A percentile compares a stretch with the other conserved stretches of the same genome.
phyloP scores from a whole-genome alignment of 2,888 invertebrate species.

The Caenorhabditis sp. region DNA sequence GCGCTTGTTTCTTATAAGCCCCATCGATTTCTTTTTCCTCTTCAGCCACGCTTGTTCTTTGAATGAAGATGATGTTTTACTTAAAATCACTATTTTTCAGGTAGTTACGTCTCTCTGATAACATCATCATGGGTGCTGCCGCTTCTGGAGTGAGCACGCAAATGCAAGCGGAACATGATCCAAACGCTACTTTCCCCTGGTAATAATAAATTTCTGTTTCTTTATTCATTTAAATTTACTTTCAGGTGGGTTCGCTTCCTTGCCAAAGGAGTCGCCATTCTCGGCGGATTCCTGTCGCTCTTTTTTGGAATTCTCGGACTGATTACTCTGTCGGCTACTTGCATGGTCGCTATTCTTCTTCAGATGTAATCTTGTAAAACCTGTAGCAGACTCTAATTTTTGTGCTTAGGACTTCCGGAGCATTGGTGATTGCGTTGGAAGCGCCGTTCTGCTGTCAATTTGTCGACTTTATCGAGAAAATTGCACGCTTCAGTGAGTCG shows the following conservation, averaged over 20 bases:
- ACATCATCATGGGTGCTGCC: constrained; percentile 70
- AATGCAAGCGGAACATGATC: constrained; percentile 78
- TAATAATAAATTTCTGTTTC: constrained; percentile 1
- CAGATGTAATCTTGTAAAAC: constrained; percentile 73
- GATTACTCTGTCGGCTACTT: constrained; percentile 72
- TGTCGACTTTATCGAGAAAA: constrained; percentile 91
- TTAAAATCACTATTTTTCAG: constrained; percentile 6
- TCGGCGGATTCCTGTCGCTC: constrained; percentile 77
- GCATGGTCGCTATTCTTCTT: constrained; percentile 76
- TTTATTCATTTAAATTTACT: background rate
- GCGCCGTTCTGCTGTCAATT: constrained; percentile 98
- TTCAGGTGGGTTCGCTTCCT: constrained; percentile 76
- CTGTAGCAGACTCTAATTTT: background rate
- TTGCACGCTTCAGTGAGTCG: constrained; percentile 84
- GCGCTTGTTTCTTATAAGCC: too few relatives aligned
- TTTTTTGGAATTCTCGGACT: constrained; percentile 77
- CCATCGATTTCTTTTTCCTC: background rate
- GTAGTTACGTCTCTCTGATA: constrained; percentile 15
- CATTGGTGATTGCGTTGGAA: constrained; percentile 90
- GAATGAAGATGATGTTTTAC: background rate
- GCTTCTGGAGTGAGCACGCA: constrained; percentile 73
- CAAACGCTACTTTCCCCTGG: constrained; percentile 74
- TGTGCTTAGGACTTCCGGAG: constrained; percentile 87
- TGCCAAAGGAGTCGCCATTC: constrained; percentile 77
- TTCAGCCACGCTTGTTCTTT: too few relatives aligned